Evolutionary conservation across 2,113 vertebrate genomes (phyloP).

Genomic region (Albula goreensis): DNA sequence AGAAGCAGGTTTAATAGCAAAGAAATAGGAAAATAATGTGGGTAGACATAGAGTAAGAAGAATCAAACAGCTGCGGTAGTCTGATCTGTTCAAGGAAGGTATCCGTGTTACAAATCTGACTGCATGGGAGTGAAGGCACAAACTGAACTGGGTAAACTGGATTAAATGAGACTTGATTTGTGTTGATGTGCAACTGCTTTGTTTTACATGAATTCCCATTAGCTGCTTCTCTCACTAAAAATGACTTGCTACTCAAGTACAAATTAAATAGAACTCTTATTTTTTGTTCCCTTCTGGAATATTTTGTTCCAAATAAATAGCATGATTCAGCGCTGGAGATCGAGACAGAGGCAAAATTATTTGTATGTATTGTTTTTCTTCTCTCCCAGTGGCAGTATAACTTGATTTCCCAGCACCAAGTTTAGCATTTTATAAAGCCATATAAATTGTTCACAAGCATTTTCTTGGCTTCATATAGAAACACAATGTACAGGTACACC

Average conservation of each 20-base stretch:
- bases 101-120: constrained; percentile 66
- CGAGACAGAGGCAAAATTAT: neutral
- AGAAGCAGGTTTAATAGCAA: constrained; percentile 80
- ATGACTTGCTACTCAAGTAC: constrained; percentile 7
- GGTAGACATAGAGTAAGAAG: constrained; percentile 42
- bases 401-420: neutral
- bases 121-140: neutral
- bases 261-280: neutral
- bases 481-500: too few species aligned
- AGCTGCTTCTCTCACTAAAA: neutral
- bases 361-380: neutral
- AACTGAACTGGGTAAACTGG: neutral
- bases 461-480: too few species aligned
- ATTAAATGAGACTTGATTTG: constrained; percentile 13
- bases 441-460: too few species aligned
- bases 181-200: constrained; percentile 9
- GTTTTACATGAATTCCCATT: constrained; percentile 16
- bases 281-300: neutral
- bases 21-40: constrained; percentile 65
- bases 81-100: constrained; percentile 64
- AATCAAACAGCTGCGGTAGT: constrained; percentile 41
- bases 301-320: neutral
- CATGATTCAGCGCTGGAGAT: neutral
- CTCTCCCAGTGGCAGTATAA: neutral
- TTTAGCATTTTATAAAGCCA: too few species aligned